These are phyloP conservation scores for Myrmecobius fasciatus DNA, from an alignment of 2,113 vertebrate genomes.

Conservation along the genomic window DNA sequence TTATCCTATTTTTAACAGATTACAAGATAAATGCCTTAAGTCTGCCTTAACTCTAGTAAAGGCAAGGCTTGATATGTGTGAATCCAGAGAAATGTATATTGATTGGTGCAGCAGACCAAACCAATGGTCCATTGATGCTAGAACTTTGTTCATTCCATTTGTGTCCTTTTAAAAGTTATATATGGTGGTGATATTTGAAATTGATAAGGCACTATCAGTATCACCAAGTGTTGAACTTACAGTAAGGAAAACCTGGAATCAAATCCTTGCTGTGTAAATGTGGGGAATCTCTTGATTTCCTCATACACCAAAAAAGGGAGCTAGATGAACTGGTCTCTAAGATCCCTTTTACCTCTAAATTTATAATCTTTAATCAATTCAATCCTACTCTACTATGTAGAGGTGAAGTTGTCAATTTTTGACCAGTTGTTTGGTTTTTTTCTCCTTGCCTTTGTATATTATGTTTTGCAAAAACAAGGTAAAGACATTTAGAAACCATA, in stretches of 20 bases:
- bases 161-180: background rate
- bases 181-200: background rate
- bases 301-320: background rate
- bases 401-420: slow-evolving; percentile 1
- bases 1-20: background rate
- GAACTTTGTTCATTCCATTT: background rate
- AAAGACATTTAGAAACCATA: background rate
- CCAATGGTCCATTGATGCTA: background rate
- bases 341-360: background rate
- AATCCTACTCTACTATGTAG: background rate
- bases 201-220: background rate
- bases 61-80: background rate
- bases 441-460: background rate
- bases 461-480: background rate
- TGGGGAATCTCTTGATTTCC: background rate
- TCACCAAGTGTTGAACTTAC: background rate
- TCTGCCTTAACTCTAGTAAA: background rate
- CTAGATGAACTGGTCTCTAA: background rate
- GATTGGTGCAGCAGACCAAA: background rate
- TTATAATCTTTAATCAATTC: background rate
- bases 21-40: background rate
- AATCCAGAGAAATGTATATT: background rate
- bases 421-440: background rate
- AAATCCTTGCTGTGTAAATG: background rate
- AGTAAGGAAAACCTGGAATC: background rate